Evolutionary conservation across 2,888 invertebrate species (phyloP).

Genomic region (Mesoligia furuncula): DNA sequence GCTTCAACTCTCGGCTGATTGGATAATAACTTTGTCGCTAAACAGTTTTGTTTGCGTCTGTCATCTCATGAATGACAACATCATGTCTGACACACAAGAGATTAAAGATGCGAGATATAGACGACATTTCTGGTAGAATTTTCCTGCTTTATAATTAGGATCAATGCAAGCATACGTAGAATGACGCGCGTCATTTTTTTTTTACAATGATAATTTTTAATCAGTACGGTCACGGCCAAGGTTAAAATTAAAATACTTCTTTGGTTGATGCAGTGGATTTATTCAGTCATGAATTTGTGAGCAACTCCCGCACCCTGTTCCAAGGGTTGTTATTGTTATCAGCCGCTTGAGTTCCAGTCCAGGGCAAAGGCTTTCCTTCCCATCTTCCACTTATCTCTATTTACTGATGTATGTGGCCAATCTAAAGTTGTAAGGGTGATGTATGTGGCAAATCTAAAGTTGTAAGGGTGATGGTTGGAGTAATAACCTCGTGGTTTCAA

Average conservation of each 20-base stretch:
- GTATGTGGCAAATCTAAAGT: neutral
- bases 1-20: slow-evolving; percentile 64
- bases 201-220: slow-evolving; percentile 13
- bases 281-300: neutral
- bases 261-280: neutral
- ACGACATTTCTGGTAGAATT: neutral
- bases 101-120: slow-evolving; percentile 4
- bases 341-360: neutral
- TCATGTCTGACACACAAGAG: slow-evolving; percentile 50
- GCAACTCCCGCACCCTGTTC: neutral
- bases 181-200: neutral
- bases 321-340: neutral
- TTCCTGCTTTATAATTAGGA: neutral
- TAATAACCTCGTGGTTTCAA: neutral
- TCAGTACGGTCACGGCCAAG: slow-evolving; percentile 26
- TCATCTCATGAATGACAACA: slow-evolving; percentile 47
- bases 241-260: slow-evolving; percentile 10
- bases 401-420: neutral
- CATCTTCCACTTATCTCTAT: neutral
- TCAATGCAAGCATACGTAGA: neutral
- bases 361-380: neutral
- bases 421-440: neutral
- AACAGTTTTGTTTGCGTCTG: slow-evolving; percentile 62
- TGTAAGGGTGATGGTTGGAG: neutral
- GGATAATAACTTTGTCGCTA: slow-evolving; percentile 67